A percentile compares a stretch with the other conserved stretches of the same genome.
Evolutionary conservation across 2,797 vertebrate genomes (phyloP).

Genomic region (Trichosurus vulpecula): DNA sequence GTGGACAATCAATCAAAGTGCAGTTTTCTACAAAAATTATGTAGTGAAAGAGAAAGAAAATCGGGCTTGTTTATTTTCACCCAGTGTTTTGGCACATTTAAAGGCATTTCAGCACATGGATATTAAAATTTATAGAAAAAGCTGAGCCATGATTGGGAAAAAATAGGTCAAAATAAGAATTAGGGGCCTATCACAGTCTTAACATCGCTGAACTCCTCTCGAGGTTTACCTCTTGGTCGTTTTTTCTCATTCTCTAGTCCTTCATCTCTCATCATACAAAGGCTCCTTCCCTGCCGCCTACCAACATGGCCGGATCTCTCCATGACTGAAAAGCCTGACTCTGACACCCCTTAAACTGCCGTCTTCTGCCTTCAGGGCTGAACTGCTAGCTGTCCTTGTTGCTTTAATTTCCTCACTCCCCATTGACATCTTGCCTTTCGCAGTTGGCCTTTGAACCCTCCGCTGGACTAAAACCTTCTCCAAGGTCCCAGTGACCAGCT

Average conservation of each 20-base stretch:
- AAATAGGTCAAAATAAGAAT: slow-evolving; percentile 16
- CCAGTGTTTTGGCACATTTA: background rate
- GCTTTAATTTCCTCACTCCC: background rate
- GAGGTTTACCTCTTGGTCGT: background rate
- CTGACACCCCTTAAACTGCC: background rate
- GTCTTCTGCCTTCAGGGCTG: background rate
- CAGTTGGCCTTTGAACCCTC: background rate
- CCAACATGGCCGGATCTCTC: background rate
- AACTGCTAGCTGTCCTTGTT: background rate
- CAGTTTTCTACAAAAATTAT: slow-evolving; percentile 25
- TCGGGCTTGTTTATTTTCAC: slow-evolving; percentile 36
- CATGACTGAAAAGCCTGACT: background rate
- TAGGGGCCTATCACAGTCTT: background rate
- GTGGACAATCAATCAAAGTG: background rate
- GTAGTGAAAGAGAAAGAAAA: slow-evolving; percentile 19
- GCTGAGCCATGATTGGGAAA: background rate
- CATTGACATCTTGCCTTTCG: background rate
- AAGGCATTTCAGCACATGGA: slow-evolving; percentile 32
- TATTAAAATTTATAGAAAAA: slow-evolving; percentile 14
- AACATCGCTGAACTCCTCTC: background rate
- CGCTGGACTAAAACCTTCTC: background rate
- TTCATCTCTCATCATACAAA: background rate
- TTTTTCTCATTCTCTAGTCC: background rate
- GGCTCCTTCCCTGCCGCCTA: background rate
- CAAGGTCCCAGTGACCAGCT: background rate